Conservation (phyloP, 2,888 invertebrate species). For the Ichneumoninae sp. region DNA sequence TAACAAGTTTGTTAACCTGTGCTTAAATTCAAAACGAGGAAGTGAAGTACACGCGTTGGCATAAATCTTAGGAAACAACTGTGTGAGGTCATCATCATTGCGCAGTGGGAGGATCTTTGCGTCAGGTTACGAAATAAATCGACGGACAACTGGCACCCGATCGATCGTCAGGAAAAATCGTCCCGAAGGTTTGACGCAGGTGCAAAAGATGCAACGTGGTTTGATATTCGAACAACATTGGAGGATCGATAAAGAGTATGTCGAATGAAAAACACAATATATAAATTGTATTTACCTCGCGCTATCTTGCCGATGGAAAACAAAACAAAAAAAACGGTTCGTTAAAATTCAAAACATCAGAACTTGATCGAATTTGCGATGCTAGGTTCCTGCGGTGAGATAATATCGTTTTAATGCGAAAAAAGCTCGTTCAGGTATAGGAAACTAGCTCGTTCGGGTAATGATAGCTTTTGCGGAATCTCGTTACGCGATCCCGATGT, state of each 20-base stretch:
- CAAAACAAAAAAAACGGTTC: background rate
- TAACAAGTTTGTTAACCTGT: conserved; percentile 54
- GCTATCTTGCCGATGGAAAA: background rate
- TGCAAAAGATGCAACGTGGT: background rate
- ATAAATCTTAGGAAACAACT: background rate
- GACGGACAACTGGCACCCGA: background rate
- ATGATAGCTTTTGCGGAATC: background rate
- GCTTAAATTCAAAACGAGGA: background rate
- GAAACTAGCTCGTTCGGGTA: background rate
- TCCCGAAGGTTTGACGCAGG: background rate
- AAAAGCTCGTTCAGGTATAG: background rate
- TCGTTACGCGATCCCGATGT: background rate
- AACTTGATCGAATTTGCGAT: background rate
- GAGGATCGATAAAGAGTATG: background rate
- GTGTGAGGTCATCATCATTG: background rate
- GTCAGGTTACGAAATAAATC: conserved; percentile 7
- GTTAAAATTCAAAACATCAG: background rate
- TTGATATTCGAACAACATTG: background rate
- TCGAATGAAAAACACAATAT: background rate
- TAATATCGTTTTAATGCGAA: background rate
- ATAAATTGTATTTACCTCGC: background rate
- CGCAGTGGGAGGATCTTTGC: conserved; percentile 2
- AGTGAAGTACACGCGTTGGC: background rate
- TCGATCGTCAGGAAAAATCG: background rate
- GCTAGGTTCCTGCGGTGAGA: background rate